Percentiles rank a stretch among this genome's conserved stretches.
Evolutionary conservation across 30 jellyfish, hydroid and myxozoan species (phyloP).

Genomic region (Hydractinia symbiolongicarpus): DNA sequence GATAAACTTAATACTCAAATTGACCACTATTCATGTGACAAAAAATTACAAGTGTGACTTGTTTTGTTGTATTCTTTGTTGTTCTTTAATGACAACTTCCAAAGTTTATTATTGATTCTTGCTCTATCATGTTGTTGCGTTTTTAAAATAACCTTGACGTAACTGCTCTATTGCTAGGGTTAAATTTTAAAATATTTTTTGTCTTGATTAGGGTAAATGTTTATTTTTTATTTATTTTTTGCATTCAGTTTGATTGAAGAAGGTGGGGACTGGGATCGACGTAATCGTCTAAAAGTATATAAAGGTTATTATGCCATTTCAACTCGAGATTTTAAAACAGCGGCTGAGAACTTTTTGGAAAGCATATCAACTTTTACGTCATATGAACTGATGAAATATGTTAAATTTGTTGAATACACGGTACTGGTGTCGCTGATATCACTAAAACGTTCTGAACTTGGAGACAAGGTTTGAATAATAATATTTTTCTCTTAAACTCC

Average conservation of each 20-base stretch:
- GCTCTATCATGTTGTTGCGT: too few relatives aligned
- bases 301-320: conserved; percentile 87
- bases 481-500: not conserved
- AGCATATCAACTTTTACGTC: conserved; percentile 98
- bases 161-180: too few relatives aligned
- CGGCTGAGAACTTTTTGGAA: conserved; percentile 74
- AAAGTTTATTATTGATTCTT: too few relatives aligned
- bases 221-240: not conserved
- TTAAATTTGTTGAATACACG: conserved; percentile 69
- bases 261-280: conserved; percentile 99
- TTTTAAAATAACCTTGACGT: too few relatives aligned
- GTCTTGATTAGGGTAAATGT: too few relatives aligned
- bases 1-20: too few relatives aligned
- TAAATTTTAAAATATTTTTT: too few relatives aligned
- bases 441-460: conserved; percentile 70
- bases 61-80: too few relatives aligned
- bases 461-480: conserved; percentile 50
- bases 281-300: conserved; percentile 92
- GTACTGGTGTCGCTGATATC: conserved; percentile 73
- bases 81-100: too few relatives aligned
- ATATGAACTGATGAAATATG: conserved; percentile 81
- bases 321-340: conserved; percentile 80
- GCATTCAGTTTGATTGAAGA: conserved; percentile 73
- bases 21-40: too few relatives aligned
- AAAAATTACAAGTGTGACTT: too few relatives aligned